These are phyloP conservation scores for Yponomeuta cagnagella DNA, from an alignment of 2,888 invertebrate genomes.

Conservation along the genomic window DNA sequence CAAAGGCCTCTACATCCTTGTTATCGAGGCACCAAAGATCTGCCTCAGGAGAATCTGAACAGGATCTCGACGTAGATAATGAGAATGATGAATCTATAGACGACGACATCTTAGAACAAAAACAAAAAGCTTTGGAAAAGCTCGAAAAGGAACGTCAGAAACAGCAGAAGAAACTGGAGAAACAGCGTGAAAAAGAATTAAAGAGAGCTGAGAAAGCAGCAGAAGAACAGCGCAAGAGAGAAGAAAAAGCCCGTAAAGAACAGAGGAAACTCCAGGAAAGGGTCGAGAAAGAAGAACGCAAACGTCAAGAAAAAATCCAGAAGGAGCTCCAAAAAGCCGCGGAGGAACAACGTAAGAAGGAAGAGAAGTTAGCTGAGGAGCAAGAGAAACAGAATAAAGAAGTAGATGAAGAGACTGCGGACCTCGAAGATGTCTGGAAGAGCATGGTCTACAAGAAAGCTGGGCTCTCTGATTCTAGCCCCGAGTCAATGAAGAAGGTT, in stretches of 20 bases:
- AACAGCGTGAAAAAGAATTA: constrained; percentile 30
- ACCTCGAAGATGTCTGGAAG: constrained; percentile 61
- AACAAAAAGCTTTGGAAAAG: constrained; percentile 38
- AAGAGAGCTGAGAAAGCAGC: constrained; percentile 29
- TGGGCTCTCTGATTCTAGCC: constrained; percentile 44
- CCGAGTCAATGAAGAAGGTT: constrained; percentile 44
- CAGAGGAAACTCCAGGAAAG: constrained; percentile 31
- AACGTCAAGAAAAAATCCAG: constrained; percentile 30
- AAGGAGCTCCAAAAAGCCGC: constrained; percentile 23
- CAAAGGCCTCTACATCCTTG: constrained; percentile 33
- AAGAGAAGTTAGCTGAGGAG: constrained; percentile 9
- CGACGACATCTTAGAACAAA: constrained; percentile 28
- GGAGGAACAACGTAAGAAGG: constrained; percentile 20
- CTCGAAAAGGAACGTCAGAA: constrained; percentile 37
- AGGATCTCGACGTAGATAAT: constrained; percentile 22
- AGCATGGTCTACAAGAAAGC: constrained; percentile 53
- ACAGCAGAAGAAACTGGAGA: constrained; percentile 33
- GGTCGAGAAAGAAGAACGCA: constrained; percentile 38
- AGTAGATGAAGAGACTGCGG: constrained; percentile 42
- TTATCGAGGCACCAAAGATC: constrained; percentile 38
- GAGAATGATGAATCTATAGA: constrained; percentile 26
- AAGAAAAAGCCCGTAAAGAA: constrained; percentile 25
- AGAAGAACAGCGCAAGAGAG: constrained; percentile 26
- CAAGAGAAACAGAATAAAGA: constrained; percentile 23
- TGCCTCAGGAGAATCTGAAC: constrained; percentile 40